Evolutionary conservation across 2,113 vertebrate species (phyloP).

Genomic region (Ictidomys tridecemlineatus): DNA sequence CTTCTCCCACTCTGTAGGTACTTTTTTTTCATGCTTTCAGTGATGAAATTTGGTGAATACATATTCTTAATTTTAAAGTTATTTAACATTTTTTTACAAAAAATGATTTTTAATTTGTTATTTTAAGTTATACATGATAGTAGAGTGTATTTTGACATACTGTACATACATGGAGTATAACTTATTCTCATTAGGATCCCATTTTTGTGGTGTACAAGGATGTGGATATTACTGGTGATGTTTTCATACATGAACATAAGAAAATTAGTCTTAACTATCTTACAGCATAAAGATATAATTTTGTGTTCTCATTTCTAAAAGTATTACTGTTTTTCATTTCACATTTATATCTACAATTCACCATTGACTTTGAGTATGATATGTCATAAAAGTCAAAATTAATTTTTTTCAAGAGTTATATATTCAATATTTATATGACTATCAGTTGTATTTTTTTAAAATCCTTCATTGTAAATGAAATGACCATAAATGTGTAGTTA

Average conservation of each 20-base stretch:
- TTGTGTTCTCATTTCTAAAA: neutral
- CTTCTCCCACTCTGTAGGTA: neutral
- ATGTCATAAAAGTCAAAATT: neutral
- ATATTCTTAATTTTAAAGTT: slow-evolving; percentile 34
- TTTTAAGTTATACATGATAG: no score
- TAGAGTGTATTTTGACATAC: no score
- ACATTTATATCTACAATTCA: neutral
- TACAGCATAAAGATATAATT: slow-evolving; percentile 20
- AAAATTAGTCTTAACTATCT: neutral
- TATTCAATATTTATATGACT: neutral
- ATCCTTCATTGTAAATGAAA: neutral
- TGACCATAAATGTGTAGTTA: neutral
- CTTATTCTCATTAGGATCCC: no score
- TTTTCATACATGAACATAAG: neutral
- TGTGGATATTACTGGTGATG: no score
- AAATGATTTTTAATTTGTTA: neutral
- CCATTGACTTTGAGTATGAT: neutral
- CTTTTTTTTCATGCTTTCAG: neutral
- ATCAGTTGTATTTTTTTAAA: neutral
- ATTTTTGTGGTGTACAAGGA: no score
- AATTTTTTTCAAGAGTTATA: neutral
- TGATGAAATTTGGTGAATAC: neutral
- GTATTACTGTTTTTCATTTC: neutral
- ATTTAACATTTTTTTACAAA: neutral
- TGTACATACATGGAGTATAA: no score